Conservation (phyloP, 2,888 invertebrate species). For the Rhagophthalmus giganteus region DNA sequence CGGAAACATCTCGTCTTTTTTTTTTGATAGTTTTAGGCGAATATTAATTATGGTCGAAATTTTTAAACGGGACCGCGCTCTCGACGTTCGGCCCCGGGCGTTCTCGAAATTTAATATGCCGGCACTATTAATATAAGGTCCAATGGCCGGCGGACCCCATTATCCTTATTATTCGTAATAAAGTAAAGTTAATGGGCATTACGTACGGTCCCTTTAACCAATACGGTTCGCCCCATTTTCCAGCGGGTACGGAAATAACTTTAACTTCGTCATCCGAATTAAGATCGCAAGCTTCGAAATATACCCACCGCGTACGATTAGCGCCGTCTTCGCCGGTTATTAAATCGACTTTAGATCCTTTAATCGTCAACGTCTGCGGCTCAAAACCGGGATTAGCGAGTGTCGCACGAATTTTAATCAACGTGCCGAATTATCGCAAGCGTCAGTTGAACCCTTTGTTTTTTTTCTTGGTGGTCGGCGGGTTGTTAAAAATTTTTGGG, state of each 20-base stretch:
- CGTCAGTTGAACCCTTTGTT: too few species aligned
- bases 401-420: background rate
- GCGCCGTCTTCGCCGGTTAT: background rate
- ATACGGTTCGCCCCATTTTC: background rate
- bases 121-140: background rate
- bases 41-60: too few species aligned
- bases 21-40: too few species aligned
- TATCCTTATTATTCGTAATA: background rate
- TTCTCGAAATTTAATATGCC: background rate
- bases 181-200: background rate
- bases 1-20: too few species aligned
- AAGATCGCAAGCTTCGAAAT: background rate
- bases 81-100: too few species aligned
- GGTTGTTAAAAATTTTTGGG: too few species aligned
- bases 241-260: background rate
- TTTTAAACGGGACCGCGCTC: background rate
- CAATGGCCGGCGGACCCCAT: background rate
- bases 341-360: conserved; percentile 1
- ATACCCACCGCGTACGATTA: background rate
- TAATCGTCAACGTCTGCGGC: background rate
- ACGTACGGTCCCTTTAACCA: background rate
- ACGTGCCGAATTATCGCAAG: too few species aligned
- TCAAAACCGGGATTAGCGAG: background rate
- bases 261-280: background rate
- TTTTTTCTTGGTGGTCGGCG: too few species aligned